A percentile compares a stretch with the other conserved stretches of the same genome.
phyloP scores from a whole-genome alignment of 2,888 invertebrate species.

The Cepaea hortensis region DNA sequence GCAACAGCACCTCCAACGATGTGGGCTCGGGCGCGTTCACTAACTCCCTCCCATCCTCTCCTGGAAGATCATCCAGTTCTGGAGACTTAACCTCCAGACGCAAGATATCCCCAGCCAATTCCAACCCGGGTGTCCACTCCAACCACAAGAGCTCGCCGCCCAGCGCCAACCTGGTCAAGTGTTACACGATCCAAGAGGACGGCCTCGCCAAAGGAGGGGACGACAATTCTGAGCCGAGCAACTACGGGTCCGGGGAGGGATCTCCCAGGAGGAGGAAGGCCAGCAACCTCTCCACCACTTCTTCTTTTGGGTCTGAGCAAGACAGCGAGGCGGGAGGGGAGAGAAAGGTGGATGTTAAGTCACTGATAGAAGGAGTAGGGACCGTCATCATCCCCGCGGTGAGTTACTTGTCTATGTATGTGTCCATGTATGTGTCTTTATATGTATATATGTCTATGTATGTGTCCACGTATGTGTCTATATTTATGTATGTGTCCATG shows the following conservation, averaged over 20 bases:
- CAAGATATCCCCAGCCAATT: conserved; percentile 21
- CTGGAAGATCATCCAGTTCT: not conserved
- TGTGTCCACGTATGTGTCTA: not conserved
- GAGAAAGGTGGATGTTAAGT: conserved; percentile 63
- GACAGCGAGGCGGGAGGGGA: conserved; percentile 53
- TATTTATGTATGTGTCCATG: conserved; percentile 1
- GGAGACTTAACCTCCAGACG: conserved; percentile 20
- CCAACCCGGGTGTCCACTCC: not conserved
- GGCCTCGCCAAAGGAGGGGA: not conserved
- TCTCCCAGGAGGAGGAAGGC: conserved; percentile 57
- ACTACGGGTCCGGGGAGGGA: conserved; percentile 47
- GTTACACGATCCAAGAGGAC: conserved; percentile 29
- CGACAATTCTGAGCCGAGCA: conserved; percentile 49
- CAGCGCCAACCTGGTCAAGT: conserved; percentile 42
- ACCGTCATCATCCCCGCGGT: conserved; percentile 69
- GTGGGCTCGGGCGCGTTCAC: not conserved
- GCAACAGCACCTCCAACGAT: not conserved
- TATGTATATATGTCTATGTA: not conserved
- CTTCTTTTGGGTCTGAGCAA: conserved; percentile 64
- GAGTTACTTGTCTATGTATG: conserved; percentile 51
- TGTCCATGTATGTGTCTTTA: not conserved
- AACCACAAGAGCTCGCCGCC: conserved; percentile 37
- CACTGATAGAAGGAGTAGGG: conserved; percentile 68
- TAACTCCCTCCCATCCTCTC: not conserved
- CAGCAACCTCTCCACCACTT: conserved; percentile 64